phyloP scores from a whole-genome alignment of 1,140 invertebrate species.

The Megathymus violae region DNA sequence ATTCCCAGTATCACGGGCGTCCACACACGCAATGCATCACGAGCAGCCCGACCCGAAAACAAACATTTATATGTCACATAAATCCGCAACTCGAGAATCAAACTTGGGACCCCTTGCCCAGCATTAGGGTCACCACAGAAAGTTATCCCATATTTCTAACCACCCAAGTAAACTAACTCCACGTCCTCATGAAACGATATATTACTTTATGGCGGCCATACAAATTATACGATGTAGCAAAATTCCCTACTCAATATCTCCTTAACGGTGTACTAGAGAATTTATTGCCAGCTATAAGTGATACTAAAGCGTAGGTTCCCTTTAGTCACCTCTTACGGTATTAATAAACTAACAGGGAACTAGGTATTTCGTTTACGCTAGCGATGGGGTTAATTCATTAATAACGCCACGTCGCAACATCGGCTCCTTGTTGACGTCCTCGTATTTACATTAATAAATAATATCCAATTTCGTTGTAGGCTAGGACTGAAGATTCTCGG shows the following conservation, averaged over 20 bases:
- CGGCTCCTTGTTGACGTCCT: neutral
- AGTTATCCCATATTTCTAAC: neutral
- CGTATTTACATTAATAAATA: neutral
- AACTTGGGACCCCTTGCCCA: too few species aligned
- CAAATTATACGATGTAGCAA: neutral
- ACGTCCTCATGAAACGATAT: too few species aligned
- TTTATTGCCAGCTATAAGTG: conserved; percentile 21
- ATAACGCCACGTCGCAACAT: neutral
- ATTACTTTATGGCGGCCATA: neutral
- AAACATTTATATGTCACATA: too few species aligned
- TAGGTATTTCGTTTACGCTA: conserved; percentile 12
- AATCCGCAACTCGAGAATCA: too few species aligned
- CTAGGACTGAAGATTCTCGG: too few species aligned
- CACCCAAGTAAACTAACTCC: too few species aligned
- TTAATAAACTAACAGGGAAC: conserved; percentile 21
- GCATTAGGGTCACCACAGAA: too few species aligned
- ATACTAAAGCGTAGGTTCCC: conserved; percentile 19
- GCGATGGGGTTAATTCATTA: conserved; percentile 12
- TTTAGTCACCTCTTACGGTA: conserved; percentile 28
- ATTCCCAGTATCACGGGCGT: too few species aligned
- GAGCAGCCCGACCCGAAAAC: too few species aligned
- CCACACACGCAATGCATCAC: too few species aligned
- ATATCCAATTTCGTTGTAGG: too few species aligned
- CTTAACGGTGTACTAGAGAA: conserved; percentile 5
- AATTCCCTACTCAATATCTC: conserved; percentile 10